phyloP scores from a whole-genome alignment of 2,888 invertebrate genomes.

The Spatulosminthurus flaviceps region DNA sequence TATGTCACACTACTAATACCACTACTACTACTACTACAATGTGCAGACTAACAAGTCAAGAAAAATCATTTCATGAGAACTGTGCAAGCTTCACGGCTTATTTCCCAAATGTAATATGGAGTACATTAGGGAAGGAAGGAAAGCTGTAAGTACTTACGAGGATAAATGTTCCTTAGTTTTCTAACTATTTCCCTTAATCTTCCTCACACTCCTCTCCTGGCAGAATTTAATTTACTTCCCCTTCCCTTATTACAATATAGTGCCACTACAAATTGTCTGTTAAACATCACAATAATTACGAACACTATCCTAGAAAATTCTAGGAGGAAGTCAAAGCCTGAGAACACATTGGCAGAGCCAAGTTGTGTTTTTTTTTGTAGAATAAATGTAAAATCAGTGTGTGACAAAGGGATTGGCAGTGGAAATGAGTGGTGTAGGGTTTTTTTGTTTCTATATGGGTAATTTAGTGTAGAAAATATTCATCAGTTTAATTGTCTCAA shows the following conservation, averaged over 20 bases:
- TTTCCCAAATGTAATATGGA: conserved; percentile 46
- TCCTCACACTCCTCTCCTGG: conserved; percentile 2
- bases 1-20: too few relatives aligned
- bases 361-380: not conserved
- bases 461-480: conserved; percentile 40
- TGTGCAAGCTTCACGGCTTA: conserved; percentile 38
- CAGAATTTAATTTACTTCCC: not conserved
- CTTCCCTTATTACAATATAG: not conserved
- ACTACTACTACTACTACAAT: too few relatives aligned
- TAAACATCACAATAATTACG: too few relatives aligned
- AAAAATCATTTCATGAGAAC: not conserved
- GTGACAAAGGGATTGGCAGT: not conserved
- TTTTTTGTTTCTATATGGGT: too few relatives aligned
- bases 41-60: too few relatives aligned
- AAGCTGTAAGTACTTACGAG: conserved; percentile 26
- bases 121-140: conserved; percentile 37
- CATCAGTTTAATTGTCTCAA: conserved; percentile 40
- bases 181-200: conserved; percentile 14
- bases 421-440: not conserved
- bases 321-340: too few relatives aligned
- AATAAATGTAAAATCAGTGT: not conserved
- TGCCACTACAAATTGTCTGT: too few relatives aligned
- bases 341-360: too few relatives aligned
- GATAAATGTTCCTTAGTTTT: conserved; percentile 38
- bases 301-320: too few relatives aligned